Percentiles rank a stretch among this genome's conserved stretches.
Conservation (phyloP, 2,113 vertebrate genomes). For the Sakesphorus luctuosus region DNA sequence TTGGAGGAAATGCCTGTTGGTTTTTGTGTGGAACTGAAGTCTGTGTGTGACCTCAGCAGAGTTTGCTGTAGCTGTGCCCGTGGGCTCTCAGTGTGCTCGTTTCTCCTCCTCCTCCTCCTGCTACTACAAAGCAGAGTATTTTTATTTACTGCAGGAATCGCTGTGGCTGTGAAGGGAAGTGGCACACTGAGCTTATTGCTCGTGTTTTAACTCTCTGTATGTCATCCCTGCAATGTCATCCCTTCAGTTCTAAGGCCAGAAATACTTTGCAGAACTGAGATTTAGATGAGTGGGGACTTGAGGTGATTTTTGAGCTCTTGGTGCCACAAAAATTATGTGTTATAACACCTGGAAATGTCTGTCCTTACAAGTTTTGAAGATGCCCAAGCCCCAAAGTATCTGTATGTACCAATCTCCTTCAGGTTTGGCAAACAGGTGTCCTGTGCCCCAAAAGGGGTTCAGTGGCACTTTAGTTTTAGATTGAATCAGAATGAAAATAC, state of each 20-base stretch:
- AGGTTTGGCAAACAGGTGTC: not conserved
- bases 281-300: not conserved
- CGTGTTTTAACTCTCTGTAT: not conserved
- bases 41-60: not conserved
- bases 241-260: not conserved
- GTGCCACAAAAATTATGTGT: not conserved
- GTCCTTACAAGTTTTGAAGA: not conserved
- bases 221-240: not conserved
- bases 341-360: not conserved
- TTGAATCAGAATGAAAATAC: not conserved
- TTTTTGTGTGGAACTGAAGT: not conserved
- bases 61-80: not conserved
- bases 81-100: not conserved
- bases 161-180: not conserved
- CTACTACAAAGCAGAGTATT: not conserved
- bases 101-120: not conserved
- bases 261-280: not conserved
- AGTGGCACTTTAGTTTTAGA: not conserved
- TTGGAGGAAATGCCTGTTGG: not conserved
- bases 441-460: not conserved
- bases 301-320: not conserved
- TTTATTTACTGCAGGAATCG: not conserved
- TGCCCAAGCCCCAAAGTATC: not conserved
- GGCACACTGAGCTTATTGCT: not conserved
- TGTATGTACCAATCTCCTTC: rapidly evolving